Base-by-base conservation (phyloP, 2,113 vertebrate genomes). In the Formicarius rufipectus region DNA sequence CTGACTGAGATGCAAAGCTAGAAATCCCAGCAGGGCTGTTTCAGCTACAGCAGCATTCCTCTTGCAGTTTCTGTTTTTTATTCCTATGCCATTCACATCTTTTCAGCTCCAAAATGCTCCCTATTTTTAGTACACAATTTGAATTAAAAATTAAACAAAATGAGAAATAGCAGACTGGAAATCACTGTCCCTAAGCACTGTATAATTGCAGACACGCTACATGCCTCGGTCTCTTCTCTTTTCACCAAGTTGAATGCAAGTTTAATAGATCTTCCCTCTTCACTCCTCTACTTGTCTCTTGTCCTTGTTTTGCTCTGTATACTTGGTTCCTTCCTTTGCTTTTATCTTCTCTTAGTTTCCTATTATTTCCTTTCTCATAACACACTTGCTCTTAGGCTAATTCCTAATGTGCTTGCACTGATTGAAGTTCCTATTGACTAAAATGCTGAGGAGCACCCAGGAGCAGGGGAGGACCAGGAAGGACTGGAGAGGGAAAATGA, bases 91-190 rank as follows among this genome's bases (percentile, higher is more conserved):
- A 73, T 83, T 95, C 91, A 59, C 37, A 84, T 90, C 33, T 86
- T 91, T 81, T 87, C 88, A 93, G 87, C 85, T 96, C 69, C 39
- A 75, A 95, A 96, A 92, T 89, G 45, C 56, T 96, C 31, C 67
- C 91, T 96, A 96, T 96, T 96, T 97, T 95, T 95, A 96, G 95
- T 35, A 78, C 62, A 69, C 45, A 77, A 94, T 93, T 91, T 93
- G 74, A 92, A 96, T 95, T 96, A 91, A 97, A 96, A 96, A 94
- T 96, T 93, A 89, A 97, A 92, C 85, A 93, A 93, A 95, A 92
- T 79, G 53, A 76, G 79, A 94, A 89, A 84, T 35, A 96, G 89
- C 53, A 95, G 84, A 74, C 93, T 95, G 79, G 63, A 87, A 94
- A 94, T 78, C 56, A 56, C 67, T 71, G 79, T 96, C 92, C 85